These are phyloP conservation scores for Knipowitschia caucasica DNA, from an alignment of 2,797 vertebrate species.

Conservation along the genomic window DNA sequence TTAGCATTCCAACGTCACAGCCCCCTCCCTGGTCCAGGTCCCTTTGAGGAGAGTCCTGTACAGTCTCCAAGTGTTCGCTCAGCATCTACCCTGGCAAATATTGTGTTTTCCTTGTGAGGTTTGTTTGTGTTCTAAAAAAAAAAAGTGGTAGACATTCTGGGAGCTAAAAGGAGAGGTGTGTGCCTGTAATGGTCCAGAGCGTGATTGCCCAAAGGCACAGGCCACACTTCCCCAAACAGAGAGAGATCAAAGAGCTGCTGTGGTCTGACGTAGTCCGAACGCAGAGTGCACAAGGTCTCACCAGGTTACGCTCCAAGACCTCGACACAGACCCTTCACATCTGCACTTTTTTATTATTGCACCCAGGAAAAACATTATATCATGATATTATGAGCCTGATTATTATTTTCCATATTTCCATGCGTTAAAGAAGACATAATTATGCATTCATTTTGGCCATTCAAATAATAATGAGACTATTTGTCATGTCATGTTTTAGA, in stretches of 20 bases:
- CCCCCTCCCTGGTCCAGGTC: conserved; percentile 34
- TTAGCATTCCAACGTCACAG: conserved; percentile 63
- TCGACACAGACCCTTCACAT: not conserved
- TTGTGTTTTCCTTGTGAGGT: conserved; percentile 74
- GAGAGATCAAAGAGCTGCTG: conserved; percentile 50
- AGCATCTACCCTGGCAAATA: conserved; percentile 71
- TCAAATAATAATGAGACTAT: too few relatives aligned
- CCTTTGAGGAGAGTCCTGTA: conserved; percentile 41
- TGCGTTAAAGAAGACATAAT: too few relatives aligned
- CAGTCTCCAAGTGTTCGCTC: conserved; percentile 64
- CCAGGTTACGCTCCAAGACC: conserved; percentile 13
- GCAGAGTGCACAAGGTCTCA: conserved; percentile 6
- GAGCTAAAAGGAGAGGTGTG: conserved; percentile 62
- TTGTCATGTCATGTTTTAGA: too few relatives aligned
- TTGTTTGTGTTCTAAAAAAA: conserved; percentile 71
- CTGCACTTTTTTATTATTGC: too few relatives aligned
- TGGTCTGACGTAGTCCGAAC: conserved; percentile 3
- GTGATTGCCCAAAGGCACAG: conserved; percentile 20
- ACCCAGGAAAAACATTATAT: too few relatives aligned
- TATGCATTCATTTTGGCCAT: too few relatives aligned
- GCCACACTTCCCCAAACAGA: conserved; percentile 23
- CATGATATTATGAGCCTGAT: too few relatives aligned
- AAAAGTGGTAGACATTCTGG: conserved; percentile 45
- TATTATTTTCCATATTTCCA: too few relatives aligned
- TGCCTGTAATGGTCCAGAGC: conserved; percentile 24